Conservation (phyloP, 2,797 vertebrate species). For the Apogon hyalosoma region DNA sequence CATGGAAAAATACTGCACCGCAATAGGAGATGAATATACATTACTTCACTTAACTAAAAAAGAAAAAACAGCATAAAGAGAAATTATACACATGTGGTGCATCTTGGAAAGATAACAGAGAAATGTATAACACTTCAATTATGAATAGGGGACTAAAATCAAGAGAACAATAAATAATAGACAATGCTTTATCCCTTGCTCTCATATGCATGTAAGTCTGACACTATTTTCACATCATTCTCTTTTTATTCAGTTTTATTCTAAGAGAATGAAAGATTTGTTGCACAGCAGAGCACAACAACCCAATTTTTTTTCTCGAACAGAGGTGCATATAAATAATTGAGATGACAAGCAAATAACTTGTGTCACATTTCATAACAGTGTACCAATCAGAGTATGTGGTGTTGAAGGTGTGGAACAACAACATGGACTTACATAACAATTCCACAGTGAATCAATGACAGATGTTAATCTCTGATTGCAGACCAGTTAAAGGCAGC, state of each 20-base stretch:
- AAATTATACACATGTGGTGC: constrained; percentile 21
- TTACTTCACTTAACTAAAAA: constrained; percentile 1
- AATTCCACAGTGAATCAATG: constrained; percentile 18
- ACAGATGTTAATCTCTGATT: constrained; percentile 57
- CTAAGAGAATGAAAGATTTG: constrained; percentile 57
- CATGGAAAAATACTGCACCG: constrained; percentile 13
- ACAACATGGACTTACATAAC: constrained; percentile 57
- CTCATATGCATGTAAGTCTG: constrained; percentile 39
- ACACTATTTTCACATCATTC: constrained; percentile 42
- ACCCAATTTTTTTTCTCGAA: constrained; percentile 68
- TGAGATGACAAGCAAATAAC: constrained; percentile 71
- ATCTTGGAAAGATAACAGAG: constrained; percentile 57
- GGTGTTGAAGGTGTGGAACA: constrained; percentile 21
- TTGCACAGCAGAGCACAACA: constrained; percentile 62
- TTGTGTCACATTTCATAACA: constrained; percentile 71
- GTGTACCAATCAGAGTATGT: constrained; percentile 29
- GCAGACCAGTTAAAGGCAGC: constrained; percentile 20
- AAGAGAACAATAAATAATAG: constrained; percentile 69
- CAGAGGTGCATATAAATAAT: constrained; percentile 75
- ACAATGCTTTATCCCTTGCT: constrained; percentile 50
- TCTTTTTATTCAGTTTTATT: constrained; percentile 54
- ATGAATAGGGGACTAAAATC: constrained; percentile 61
- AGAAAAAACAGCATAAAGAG: constrained; percentile 21
- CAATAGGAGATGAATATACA: constrained; percentile 7
- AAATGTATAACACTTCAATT: constrained; percentile 63